Evolutionary conservation across 53 echinoderm and acorn worm species (phyloP).

Genomic region (Echinometra lucunter): DNA sequence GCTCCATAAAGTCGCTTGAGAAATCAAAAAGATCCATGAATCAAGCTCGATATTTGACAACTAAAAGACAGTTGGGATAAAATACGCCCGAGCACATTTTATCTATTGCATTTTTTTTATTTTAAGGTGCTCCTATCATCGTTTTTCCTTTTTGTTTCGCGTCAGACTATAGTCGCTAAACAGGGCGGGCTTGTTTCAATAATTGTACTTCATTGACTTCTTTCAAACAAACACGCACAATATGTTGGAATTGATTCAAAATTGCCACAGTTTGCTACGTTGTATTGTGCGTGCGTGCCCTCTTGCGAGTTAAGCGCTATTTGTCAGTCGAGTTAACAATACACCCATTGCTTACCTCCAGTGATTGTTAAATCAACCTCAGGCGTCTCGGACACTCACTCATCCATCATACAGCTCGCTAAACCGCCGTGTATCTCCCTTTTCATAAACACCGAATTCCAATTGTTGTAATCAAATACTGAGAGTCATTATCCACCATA

Average conservation of each 20-base stretch:
- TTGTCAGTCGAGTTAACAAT: constrained; percentile 65
- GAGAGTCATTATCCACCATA: constrained; percentile 36
- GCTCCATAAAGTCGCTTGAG: constrained; percentile 66
- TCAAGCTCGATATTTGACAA: constrained; percentile 64
- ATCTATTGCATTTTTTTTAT: constrained; percentile 11
- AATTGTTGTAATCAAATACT: constrained; percentile 69
- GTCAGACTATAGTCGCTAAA: constrained; percentile 57
- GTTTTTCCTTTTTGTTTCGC: constrained; percentile 27
- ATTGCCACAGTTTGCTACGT: constrained; percentile 53
- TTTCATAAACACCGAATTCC: constrained; percentile 64
- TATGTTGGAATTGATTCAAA: constrained; percentile 54
- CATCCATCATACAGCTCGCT: constrained; percentile 35
- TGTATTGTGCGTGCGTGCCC: constrained; percentile 64
- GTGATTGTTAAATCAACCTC: constrained; percentile 42
- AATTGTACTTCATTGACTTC: constrained; percentile 68
- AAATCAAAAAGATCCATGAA: constrained; percentile 58
- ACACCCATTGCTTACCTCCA: constrained; percentile 17
- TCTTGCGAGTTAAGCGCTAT: constrained; percentile 48
- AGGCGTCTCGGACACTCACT: constrained; percentile 29
- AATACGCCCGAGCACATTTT: constrained; percentile 44
- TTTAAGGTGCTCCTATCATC: neutral
- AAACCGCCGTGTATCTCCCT: constrained; percentile 35
- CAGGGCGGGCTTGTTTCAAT: constrained; percentile 69
- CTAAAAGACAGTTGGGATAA: constrained; percentile 64
- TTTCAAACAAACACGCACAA: constrained; percentile 59